Percentiles rank a stretch among this genome's conserved stretches.
phyloP scores from a whole-genome alignment of 2,797 vertebrate genomes.

The Eulemur albifrons region DNA sequence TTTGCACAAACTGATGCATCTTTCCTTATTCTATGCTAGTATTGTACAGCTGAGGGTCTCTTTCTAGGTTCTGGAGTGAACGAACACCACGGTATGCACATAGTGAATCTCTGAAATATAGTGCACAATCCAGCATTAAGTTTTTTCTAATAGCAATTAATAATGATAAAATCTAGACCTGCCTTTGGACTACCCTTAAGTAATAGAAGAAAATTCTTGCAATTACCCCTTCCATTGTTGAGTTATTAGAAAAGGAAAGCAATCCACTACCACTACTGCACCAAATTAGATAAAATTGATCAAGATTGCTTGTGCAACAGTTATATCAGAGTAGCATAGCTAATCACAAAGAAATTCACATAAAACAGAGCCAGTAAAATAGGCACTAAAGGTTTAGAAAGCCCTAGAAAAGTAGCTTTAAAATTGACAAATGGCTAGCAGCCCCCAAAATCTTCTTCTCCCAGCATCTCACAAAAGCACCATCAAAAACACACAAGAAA shows the following conservation, averaged over 20 bases:
- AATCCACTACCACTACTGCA: not conserved
- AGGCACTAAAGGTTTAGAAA: not conserved
- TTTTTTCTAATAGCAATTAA: not conserved
- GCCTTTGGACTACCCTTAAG: not conserved
- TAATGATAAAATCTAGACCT: not conserved
- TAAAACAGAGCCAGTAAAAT: not conserved
- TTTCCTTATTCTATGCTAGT: not conserved
- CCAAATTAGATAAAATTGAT: not conserved
- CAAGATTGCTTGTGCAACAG: not conserved
- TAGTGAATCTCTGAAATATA: not conserved
- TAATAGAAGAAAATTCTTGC: not conserved
- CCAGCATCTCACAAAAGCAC: not conserved
- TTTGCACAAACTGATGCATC: not conserved
- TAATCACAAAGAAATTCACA: not conserved
- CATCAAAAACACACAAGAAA: not conserved
- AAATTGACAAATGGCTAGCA: not conserved
- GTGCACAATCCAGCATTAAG: not conserved
- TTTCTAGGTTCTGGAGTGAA: not conserved
- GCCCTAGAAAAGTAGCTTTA: not conserved
- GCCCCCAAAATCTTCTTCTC: not conserved
- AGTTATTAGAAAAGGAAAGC: not conserved
- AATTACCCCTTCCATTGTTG: not conserved
- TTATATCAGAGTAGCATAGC: not conserved
- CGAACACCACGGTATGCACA: fast-evolving
- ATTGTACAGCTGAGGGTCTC: not conserved